Conservation (phyloP, 2,888 invertebrate genomes). For the Oscheius sp. region DNA sequence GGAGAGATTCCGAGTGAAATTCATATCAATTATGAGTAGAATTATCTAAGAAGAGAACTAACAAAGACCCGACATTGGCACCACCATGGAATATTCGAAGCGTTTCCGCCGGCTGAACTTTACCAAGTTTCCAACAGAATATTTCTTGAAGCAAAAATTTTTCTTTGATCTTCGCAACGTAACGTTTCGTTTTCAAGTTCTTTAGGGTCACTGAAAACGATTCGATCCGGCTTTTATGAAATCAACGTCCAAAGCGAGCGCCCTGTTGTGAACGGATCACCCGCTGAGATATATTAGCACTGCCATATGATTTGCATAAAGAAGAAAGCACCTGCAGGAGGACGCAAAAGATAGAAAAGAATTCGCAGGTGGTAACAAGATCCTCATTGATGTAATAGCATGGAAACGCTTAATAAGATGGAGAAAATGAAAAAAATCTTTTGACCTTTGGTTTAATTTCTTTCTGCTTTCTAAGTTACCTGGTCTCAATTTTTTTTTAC, state of each 20-base stretch:
- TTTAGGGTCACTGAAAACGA: slow-evolving; percentile 5
- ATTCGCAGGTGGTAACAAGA: neutral
- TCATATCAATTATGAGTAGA: neutral
- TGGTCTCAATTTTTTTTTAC: no score
- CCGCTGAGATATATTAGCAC: slow-evolving; percentile 23
- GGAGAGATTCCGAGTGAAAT: neutral
- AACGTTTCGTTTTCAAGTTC: neutral
- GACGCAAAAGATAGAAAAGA: neutral
- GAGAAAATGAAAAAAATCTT: no score
- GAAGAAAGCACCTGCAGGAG: slow-evolving; percentile 7
- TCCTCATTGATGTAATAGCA: neutral
- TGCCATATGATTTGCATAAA: slow-evolving; percentile 19
- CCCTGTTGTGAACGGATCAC: slow-evolving; percentile 20
- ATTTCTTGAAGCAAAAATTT: neutral
- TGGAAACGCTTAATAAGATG: neutral
- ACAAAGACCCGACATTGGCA: slow-evolving; percentile 24
- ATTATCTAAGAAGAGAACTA: slow-evolving; percentile 23
- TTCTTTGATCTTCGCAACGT: neutral
- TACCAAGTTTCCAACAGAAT: neutral
- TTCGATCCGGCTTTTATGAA: neutral
- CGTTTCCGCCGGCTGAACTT: slow-evolving; percentile 15
- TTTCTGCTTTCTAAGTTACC: no score
- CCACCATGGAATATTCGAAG: slow-evolving; percentile 24
- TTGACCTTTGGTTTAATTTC: no score
- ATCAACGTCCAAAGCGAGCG: slow-evolving; percentile 3